Evolutionary conservation across 2,113 vertebrate species (phyloP).

Genomic region (Rousettus leschenaultii): DNA sequence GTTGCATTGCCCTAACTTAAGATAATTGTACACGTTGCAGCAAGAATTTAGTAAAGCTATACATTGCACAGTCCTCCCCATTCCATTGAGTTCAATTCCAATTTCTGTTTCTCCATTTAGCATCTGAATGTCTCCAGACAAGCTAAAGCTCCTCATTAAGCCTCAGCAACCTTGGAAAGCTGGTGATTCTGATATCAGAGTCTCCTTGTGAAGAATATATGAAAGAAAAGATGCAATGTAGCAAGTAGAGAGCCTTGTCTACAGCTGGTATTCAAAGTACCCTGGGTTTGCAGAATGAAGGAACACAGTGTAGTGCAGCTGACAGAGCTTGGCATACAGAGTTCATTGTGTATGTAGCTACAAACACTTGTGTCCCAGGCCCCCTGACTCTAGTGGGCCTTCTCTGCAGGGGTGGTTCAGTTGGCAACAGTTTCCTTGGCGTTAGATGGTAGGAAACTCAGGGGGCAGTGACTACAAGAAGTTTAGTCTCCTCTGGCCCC

Average conservation of each 20-base stretch:
- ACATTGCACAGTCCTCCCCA: too few relatives aligned
- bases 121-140: background rate
- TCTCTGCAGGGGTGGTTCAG: background rate
- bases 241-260: background rate
- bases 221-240: background rate
- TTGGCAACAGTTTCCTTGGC: background rate
- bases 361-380: background rate
- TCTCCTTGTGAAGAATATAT: background rate
- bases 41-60: background rate
- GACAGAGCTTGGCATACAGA: background rate
- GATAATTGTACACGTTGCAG: background rate
- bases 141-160: background rate
- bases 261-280: background rate
- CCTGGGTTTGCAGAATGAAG: background rate
- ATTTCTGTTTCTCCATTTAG: too few relatives aligned
- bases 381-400: background rate
- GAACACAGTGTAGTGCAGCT: background rate
- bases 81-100: too few relatives aligned
- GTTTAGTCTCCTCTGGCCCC: background rate
- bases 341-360: background rate
- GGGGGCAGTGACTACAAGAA: background rate
- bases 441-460: background rate
- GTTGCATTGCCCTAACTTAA: background rate
- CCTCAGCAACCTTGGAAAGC: background rate
- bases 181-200: background rate